phyloP scores from a whole-genome alignment of 2,113 vertebrate genomes.

The Pipra filicauda region DNA sequence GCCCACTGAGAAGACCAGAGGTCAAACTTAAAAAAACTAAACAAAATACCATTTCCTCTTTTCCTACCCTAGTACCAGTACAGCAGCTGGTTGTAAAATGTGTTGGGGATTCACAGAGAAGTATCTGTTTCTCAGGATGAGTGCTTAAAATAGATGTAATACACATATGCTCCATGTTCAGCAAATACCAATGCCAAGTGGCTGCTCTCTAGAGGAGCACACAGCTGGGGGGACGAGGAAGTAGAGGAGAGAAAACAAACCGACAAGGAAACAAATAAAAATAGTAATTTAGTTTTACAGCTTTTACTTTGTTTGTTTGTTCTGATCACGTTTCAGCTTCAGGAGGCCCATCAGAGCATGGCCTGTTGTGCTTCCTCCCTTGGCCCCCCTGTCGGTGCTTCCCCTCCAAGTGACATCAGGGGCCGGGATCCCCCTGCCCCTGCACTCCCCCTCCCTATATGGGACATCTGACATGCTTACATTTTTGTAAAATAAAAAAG shows the following conservation, averaged over 20 bases:
- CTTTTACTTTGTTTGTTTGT: slow-evolving; percentile 62
- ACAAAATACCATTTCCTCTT: background rate
- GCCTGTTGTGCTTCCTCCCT: slow-evolving; percentile 7
- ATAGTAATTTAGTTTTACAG: slow-evolving; percentile 46
- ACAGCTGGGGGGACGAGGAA: slow-evolving; percentile 47
- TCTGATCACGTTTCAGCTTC: slow-evolving; percentile 45
- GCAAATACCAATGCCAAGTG: slow-evolving; percentile 14
- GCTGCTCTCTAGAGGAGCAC: background rate
- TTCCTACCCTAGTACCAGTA: background rate
- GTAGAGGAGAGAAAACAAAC: slow-evolving; percentile 15
- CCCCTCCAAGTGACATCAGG: background rate
- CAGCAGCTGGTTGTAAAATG: background rate
- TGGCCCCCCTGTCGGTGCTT: rapidly evolving
- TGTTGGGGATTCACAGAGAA: background rate
- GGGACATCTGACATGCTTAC: background rate
- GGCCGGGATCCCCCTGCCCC: background rate
- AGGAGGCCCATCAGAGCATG: background rate
- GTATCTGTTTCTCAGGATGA: background rate
- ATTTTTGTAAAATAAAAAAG: background rate
- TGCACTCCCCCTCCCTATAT: background rate
- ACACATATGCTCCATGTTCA: background rate
- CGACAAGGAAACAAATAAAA: slow-evolving; percentile 46
- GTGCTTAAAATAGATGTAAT: background rate
- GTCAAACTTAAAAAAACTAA: background rate
- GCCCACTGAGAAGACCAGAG: background rate